Evolutionary conservation across 2,888 invertebrate species (phyloP).

Genomic region (Lydus trimaculatus): DNA sequence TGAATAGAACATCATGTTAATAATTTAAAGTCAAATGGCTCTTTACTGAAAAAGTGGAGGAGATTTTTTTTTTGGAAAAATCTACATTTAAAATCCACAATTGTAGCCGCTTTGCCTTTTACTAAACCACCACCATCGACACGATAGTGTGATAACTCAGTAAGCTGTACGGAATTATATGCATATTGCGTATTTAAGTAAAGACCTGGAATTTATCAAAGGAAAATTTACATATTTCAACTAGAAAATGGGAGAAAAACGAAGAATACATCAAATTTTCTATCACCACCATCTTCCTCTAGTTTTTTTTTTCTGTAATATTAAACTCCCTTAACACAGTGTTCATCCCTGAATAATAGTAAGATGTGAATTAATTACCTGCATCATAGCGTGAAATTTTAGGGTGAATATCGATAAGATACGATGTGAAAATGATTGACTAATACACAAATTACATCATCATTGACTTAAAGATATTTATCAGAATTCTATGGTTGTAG

Average conservation of each 20-base stretch:
- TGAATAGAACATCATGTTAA: background rate
- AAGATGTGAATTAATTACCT: background rate
- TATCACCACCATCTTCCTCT: background rate
- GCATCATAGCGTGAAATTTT: conserved; percentile 17
- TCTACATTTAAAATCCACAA: background rate
- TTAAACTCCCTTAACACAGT: background rate
- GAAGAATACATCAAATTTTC: background rate
- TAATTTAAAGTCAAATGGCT: background rate
- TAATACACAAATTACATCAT: conserved; percentile 35
- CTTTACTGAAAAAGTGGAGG: background rate
- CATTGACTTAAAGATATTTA: conserved; percentile 44
- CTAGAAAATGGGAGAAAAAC: conserved; percentile 5
- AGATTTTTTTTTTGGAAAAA: background rate
- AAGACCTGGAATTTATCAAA: conserved; percentile 51
- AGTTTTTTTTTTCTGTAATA: background rate
- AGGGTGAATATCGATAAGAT: conserved; percentile 22
- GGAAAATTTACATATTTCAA: conserved; percentile 50
- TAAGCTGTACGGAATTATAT: conserved; percentile 52
- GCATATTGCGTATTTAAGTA: conserved; percentile 52
- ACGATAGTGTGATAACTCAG: conserved; percentile 47
- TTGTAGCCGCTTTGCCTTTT: background rate
- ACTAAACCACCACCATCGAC: background rate
- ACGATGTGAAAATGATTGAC: conserved; percentile 40
- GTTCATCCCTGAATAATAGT: background rate
- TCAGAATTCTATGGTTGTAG: conserved; percentile 38